Evolutionary conservation across 2,888 invertebrate genomes (phyloP).

Genomic region (Ernsta delagoae): DNA sequence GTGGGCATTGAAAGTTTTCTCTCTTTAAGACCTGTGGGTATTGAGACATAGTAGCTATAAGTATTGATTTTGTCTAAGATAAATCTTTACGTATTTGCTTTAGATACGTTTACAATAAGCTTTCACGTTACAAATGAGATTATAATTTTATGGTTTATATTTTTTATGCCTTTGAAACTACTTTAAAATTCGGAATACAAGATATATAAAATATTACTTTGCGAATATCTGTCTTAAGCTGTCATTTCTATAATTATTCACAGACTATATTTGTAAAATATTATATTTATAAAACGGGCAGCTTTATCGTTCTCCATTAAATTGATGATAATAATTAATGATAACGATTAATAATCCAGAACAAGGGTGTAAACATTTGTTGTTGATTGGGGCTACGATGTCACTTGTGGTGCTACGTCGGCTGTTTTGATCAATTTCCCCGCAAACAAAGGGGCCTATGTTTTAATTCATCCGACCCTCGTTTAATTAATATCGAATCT

Average conservation of each 20-base stretch:
- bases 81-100: too few relatives aligned
- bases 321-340: too few relatives aligned
- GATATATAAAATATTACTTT: too few relatives aligned
- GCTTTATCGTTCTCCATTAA: background rate
- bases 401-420: background rate
- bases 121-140: too few relatives aligned
- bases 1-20: conserved; percentile 1
- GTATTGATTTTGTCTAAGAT: background rate
- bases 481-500: conserved; percentile 5
- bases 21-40: conserved; percentile 1
- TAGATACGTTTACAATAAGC: too few relatives aligned
- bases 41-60: background rate
- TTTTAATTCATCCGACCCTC: conserved; percentile 1
- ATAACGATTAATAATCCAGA: background rate
- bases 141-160: too few relatives aligned
- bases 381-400: background rate
- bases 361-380: background rate
- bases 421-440: conserved; percentile 1
- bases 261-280: too few relatives aligned
- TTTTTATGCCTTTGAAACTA: too few relatives aligned
- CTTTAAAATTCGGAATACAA: too few relatives aligned
- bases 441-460: background rate
- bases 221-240: too few relatives aligned
- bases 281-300: too few relatives aligned
- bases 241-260: too few relatives aligned